A percentile compares a stretch with the other conserved stretches of the same genome.
These are phyloP conservation scores for Chloropsis cyanopogon DNA, from an alignment of 2,113 vertebrate species.

Conservation along the genomic window DNA sequence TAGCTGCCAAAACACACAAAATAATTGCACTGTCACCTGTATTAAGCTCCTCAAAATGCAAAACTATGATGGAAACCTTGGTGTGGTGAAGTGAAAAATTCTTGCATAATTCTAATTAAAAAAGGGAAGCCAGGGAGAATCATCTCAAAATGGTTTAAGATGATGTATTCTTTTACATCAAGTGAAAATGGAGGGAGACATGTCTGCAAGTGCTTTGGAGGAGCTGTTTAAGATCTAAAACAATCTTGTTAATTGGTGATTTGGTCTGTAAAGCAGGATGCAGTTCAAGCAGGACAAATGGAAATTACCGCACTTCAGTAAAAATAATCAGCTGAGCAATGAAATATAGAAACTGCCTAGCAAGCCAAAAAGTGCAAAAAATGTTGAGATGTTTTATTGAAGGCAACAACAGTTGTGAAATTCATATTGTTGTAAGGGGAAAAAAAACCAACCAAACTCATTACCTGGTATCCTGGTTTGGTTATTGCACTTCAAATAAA, in stretches of 20 bases:
- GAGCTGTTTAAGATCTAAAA: background rate
- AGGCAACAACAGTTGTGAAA: background rate
- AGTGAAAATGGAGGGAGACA: background rate
- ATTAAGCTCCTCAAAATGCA: background rate
- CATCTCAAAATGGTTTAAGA: background rate
- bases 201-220: background rate
- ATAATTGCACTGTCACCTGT: background rate
- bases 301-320: background rate
- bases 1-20: background rate
- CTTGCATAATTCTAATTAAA: background rate
- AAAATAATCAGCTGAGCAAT: slow-evolving; percentile 4
- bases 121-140: background rate
- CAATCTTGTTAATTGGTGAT: background rate
- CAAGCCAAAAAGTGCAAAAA: background rate
- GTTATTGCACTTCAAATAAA: background rate
- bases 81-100: background rate
- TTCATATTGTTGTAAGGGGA: background rate
- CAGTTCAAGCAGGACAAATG: slow-evolving; percentile 10
- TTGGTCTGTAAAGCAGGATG: slow-evolving; percentile 21
- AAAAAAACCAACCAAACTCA: background rate
- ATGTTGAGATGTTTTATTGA: background rate
- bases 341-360: background rate
- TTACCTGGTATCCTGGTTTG: background rate
- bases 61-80: background rate
- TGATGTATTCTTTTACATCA: background rate